A percentile compares a stretch with the other conserved stretches of the same genome.
phyloP scores from a whole-genome alignment of 2,797 vertebrate species.

The Sebastes cheni region DNA sequence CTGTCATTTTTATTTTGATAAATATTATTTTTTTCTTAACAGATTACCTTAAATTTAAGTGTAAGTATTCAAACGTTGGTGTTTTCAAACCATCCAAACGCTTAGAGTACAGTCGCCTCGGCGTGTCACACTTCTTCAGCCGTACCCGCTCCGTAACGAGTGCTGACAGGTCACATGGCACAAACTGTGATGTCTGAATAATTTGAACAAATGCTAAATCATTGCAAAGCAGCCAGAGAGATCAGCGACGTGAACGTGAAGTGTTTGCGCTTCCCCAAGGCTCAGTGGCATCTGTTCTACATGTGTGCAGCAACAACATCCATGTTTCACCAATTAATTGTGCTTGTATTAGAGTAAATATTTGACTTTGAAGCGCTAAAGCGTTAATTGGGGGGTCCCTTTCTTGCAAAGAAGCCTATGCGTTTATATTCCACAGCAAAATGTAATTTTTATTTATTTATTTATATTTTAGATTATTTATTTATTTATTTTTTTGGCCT shows the following conservation, averaged over 20 bases:
- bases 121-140: constrained; percentile 51
- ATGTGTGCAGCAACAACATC: constrained; percentile 72
- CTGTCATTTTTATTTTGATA: neutral
- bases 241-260: constrained; percentile 71
- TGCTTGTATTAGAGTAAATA: constrained; percentile 73
- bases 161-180: constrained; percentile 73
- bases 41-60: neutral
- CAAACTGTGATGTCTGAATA: constrained; percentile 77
- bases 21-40: neutral
- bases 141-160: constrained; percentile 51
- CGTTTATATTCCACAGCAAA: neutral
- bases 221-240: constrained; percentile 71
- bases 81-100: neutral
- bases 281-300: constrained; percentile 81
- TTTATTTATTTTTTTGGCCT: neutral
- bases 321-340: constrained; percentile 80
- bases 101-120: neutral
- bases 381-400: constrained; percentile 57
- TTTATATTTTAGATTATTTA: neutral
- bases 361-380: constrained; percentile 71
- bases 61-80: neutral
- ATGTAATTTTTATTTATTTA: neutral
- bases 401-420: constrained; percentile 32
- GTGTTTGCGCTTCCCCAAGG: constrained; percentile 78
- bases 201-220: constrained; percentile 79